Base-by-base conservation (phyloP, 1,140 invertebrate species). In the Formica selysi region DNA sequence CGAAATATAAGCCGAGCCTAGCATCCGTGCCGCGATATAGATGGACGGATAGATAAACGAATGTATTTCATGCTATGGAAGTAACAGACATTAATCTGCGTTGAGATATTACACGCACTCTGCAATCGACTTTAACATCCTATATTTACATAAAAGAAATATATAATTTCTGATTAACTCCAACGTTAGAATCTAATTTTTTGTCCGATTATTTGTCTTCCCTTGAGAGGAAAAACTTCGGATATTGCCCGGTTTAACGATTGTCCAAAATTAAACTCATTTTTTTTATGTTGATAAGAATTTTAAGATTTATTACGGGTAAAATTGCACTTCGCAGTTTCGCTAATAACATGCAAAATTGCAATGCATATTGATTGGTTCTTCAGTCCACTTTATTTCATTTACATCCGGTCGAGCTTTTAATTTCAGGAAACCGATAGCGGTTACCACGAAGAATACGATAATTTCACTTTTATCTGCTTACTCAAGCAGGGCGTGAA, bases 381-480 rank as follows among this genome's bases (percentile, higher is more conserved):
- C 71, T 5, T 38, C 51, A 3, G 10, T 26, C 7, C n/a, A 19
- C 5, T 19, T 19, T 5, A 1, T 65, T 65, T 65, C 36, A 10
- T 19, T 65, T 19, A 4, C 32, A 51, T 51, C 32, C 32, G 67
- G 8, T 29, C 26, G 26, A 44, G 11, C 11, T 44, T 44, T 29
- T 80, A 80, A 68, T 41, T 68, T 11, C n/a, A 19, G 16, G 4
- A 16, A 13, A 70, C 36, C 7, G 48, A 81, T 59, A 81, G 3
- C 32, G 32, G 16, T 11, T 41, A 7, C 36, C 22, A 26, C 7
- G 48, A 48, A 62, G 29, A 19, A 32, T 6, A 80, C 29, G 29
- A 67, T n/a, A 38, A 1, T 5, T 68, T 71, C 7, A 19, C 3
- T 54, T 64, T 80, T 80, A 57, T 80, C 48, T 59, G 26, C 65